Base-by-base conservation (phyloP, 1,140 invertebrate genomes). In the Lethrus apterus region DNA sequence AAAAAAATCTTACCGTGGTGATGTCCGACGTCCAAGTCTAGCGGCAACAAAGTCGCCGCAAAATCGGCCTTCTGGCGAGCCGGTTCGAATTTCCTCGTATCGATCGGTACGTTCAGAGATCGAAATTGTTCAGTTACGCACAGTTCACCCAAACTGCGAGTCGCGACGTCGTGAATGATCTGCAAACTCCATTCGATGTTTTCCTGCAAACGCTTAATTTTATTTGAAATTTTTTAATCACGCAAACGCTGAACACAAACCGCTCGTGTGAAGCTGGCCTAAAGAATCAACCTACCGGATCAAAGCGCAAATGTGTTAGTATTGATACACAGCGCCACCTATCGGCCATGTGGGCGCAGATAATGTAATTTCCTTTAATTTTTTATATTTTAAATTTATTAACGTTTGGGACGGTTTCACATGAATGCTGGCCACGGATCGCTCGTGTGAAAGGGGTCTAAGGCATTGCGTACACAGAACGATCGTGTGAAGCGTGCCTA, bases 51-150 rank as follows among this genome's bases (percentile, higher is more conserved):
- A 45, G 74, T 76, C 13, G 83, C 81, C 1, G 82, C 78, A 50
- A 88, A 71, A 58, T 86, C 83, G 2, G 79, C 77, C 54, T 85
- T 81, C 54, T 84, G 81, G 41, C 80, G 70, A 17, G 79, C 77
- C 2, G 75, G 70, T 57, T 84, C 80, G 69, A 81, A 86, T 14
- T 77, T 68, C 9, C 71, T 62, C 2, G 80, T 72, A 60, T 81
- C 75, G 46, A 88, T 63, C 8, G 76, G 75, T 33, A 81, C 75
- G 23, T 75, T 71, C 24, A 86, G 68, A 4, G 78, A 72, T 31
- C 79, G 78, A 64, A 79, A 84, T 15, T 74, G 70, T 57, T 78
- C 75, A 4, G 76, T 80, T 45, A 83, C 77, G 63, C 83, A 87
- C 36, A 85, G 67, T n/a, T 77, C 72, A 3, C 82, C 82, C 46